phyloP scores from a whole-genome alignment of 2,113 vertebrate species.

The Scophthalmus maximus region DNA sequence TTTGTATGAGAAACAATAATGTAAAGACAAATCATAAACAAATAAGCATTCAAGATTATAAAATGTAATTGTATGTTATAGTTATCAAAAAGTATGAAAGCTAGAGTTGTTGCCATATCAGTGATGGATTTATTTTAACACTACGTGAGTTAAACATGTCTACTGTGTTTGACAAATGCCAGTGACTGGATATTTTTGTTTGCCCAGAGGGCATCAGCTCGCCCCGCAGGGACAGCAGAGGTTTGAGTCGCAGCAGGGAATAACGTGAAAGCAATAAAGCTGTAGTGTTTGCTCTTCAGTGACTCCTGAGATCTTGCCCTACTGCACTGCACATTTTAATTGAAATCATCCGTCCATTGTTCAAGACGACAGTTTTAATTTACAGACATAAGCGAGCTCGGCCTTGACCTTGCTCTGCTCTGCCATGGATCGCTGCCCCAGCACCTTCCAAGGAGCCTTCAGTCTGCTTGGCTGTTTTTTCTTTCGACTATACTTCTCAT shows the following conservation, averaged over 20 bases:
- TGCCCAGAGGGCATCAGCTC: constrained; percentile 19
- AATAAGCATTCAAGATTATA: neutral
- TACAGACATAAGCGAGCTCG: constrained; percentile 73
- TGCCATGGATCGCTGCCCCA: constrained; percentile 66
- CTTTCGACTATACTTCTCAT: constrained; percentile 33
- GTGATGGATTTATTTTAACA: neutral
- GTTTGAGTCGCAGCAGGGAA: constrained; percentile 36
- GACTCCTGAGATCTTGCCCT: constrained; percentile 40
- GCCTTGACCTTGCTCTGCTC: constrained; percentile 69
- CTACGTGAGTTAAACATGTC: neutral
- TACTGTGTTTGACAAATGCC: neutral
- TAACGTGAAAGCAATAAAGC: constrained; percentile 40
- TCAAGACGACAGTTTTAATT: constrained; percentile 77
- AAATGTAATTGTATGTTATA: no score
- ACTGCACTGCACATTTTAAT: constrained; percentile 55
- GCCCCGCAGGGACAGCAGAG: constrained; percentile 1
- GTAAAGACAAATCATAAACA: neutral
- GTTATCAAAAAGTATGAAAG: neutral
- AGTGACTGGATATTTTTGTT: constrained; percentile 3
- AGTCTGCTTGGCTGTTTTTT: constrained; percentile 50
- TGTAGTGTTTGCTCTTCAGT: constrained; percentile 38
- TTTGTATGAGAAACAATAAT: no score
- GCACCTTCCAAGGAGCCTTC: constrained; percentile 56
- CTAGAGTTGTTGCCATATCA: neutral
- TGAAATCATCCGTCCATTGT: constrained; percentile 78